Conservation (phyloP, 2,113 vertebrate genomes). For the Clarias magur region DNA sequence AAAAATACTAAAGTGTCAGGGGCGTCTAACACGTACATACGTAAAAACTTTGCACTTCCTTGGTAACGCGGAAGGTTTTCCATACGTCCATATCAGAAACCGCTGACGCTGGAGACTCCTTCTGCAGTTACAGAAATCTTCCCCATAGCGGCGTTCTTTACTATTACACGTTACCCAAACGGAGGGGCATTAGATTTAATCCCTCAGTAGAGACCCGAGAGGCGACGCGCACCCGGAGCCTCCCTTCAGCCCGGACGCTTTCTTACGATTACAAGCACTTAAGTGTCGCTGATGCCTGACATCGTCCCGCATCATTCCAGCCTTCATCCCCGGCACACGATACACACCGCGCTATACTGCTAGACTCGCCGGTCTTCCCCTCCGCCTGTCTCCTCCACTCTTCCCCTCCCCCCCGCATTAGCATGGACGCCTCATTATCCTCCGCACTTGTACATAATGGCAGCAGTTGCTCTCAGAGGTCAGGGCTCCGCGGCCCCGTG, state of each 20-base stretch:
- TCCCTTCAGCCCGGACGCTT: background rate
- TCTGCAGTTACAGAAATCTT: background rate
- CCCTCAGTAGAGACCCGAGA: background rate
- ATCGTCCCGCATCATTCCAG: background rate
- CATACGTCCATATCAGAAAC: background rate
- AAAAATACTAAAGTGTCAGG: background rate
- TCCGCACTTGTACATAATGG: conserved; percentile 80
- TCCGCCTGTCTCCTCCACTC: conserved; percentile 10
- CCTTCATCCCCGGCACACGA: background rate
- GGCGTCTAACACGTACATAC: background rate
- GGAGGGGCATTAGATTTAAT: background rate
- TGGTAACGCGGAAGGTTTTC: no score
- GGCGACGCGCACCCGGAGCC: background rate
- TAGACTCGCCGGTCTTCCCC: conserved; percentile 5
- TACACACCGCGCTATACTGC: background rate
- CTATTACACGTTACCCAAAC: background rate
- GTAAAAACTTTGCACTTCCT: background rate
- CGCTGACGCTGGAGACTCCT: background rate
- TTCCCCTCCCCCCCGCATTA: conserved; percentile 68
- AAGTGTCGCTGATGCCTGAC: background rate
- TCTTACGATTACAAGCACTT: background rate
- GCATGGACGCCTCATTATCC: conserved; percentile 82
- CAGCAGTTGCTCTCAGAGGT: conserved; percentile 77
- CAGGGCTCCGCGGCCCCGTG: conserved; percentile 63
- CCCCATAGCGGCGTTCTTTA: background rate